Conservation (phyloP, 2,113 vertebrate species). For the Progne subis region DNA sequence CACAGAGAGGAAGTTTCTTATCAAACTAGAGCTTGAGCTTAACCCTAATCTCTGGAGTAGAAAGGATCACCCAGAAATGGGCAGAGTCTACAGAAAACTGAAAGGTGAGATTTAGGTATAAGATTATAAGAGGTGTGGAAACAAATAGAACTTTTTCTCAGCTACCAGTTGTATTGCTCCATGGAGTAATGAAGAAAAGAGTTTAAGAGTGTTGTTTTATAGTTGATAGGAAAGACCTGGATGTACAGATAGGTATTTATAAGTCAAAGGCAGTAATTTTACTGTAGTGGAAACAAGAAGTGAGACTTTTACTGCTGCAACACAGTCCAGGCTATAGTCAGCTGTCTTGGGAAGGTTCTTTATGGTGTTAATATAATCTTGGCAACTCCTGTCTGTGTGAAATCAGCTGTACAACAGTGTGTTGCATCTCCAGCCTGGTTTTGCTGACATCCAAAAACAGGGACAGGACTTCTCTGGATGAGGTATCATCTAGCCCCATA, state of each 20-base stretch:
- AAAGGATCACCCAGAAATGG: background rate
- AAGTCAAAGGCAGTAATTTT: background rate
- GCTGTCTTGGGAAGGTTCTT: background rate
- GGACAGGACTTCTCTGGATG: background rate
- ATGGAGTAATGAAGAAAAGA: background rate
- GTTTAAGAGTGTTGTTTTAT: background rate
- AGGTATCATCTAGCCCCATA: background rate
- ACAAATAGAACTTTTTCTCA: background rate
- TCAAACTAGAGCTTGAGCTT: background rate
- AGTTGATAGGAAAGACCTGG: background rate
- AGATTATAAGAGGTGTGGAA: background rate
- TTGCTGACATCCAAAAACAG: background rate
- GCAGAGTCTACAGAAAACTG: background rate
- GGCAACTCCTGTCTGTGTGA: background rate
- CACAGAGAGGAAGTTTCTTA: background rate
- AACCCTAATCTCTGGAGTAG: background rate
- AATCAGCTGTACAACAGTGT: fast-evolving
- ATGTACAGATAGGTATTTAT: background rate
- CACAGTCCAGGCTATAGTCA: background rate
- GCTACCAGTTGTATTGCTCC: background rate
- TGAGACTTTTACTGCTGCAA: background rate
- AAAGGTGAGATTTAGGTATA: background rate
- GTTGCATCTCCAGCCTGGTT: background rate
- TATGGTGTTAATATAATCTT: background rate
- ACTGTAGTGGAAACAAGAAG: background rate